A percentile compares a stretch with the other conserved stretches of the same genome.
Conservation (phyloP, 1,140 invertebrate species). For the Cherax quadricarinatus region DNA sequence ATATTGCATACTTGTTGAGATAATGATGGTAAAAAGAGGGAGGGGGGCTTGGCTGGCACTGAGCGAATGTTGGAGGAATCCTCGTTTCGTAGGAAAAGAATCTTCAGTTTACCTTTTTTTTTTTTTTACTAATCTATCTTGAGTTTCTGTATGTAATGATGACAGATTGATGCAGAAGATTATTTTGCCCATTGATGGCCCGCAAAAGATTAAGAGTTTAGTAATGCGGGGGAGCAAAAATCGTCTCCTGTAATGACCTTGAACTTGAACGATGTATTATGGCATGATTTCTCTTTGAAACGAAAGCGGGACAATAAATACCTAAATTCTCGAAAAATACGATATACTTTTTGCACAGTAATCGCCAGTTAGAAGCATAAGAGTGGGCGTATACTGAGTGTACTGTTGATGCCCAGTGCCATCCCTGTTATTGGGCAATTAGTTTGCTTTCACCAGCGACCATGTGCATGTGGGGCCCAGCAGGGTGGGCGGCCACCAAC, state of each 20-base stretch:
- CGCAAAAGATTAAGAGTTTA: neutral
- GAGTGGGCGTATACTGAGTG: too few species aligned
- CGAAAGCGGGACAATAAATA: neutral
- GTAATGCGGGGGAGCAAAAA: neutral
- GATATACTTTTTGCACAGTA: neutral
- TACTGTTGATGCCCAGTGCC: neutral
- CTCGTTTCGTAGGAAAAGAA: neutral
- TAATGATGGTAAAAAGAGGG: slow-evolving; percentile 1
- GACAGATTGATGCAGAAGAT: neutral
- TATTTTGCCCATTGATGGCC: neutral
- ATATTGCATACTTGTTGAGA: slow-evolving; percentile 18
- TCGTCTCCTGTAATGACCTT: slow-evolving; percentile 47
- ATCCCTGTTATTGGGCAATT: neutral
- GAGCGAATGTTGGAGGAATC: neutral
- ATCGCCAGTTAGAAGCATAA: too few species aligned
- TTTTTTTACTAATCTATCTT: neutral
- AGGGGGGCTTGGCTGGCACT: neutral
- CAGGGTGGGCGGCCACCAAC: neutral
- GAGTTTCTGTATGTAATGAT: too few species aligned
- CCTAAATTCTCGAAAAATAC: neutral
- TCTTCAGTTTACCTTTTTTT: neutral
- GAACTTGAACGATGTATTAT: slow-evolving; percentile 65
- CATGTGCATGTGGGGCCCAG: slow-evolving; percentile 34
- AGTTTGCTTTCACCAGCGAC: slow-evolving; percentile 32
- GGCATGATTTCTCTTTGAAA: slow-evolving; percentile 19